These are phyloP conservation scores for Anarsia innoxiella DNA, from an alignment of 2,888 invertebrate species.

Conservation along the genomic window DNA sequence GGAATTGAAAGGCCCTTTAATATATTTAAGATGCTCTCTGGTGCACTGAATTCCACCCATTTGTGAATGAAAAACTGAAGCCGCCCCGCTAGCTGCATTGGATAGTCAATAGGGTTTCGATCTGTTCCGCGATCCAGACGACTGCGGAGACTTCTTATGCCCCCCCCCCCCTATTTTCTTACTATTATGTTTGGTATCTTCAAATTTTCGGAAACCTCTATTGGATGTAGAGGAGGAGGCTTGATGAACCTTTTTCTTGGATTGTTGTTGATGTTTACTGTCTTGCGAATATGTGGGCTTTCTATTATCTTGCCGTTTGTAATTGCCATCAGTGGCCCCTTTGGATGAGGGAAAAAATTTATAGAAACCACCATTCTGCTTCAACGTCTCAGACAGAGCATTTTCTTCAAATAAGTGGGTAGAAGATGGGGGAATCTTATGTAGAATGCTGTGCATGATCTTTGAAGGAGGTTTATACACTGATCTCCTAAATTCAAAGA, in stretches of 20 bases:
- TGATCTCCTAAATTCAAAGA: neutral
- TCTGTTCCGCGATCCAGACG: too few relatives aligned
- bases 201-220: too few relatives aligned
- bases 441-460: neutral
- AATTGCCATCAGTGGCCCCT: neutral
- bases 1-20: neutral
- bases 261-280: neutral
- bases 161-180: too few relatives aligned
- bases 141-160: too few relatives aligned
- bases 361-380: constrained; percentile 1
- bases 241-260: constrained; percentile 3
- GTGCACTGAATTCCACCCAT: neutral
- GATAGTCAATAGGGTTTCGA: too few relatives aligned
- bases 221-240: too few relatives aligned
- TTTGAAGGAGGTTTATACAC: constrained; percentile 1
- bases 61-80: too few relatives aligned
- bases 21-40: neutral
- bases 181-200: too few relatives aligned
- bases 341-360: constrained; percentile 4
- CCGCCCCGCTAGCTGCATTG: too few relatives aligned
- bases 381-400: constrained; percentile 1
- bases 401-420: constrained; percentile 3
- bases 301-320: neutral
- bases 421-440: constrained; percentile 2
- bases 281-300: neutral